Percentiles rank a stretch among this genome's conserved stretches.
Conservation (phyloP, 2,888 invertebrate species). For the Leucania comma region DNA sequence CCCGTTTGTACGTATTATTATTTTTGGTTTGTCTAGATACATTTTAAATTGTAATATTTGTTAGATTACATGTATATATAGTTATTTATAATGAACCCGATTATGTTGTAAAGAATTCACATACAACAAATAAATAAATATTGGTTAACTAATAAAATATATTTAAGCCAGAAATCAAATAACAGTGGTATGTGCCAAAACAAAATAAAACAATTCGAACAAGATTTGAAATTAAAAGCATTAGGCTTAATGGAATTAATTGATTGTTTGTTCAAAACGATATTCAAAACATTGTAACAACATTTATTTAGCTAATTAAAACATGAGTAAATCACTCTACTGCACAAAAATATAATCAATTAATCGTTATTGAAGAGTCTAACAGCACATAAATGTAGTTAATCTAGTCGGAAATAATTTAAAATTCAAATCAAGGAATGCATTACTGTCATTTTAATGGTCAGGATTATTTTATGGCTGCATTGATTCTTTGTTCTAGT, state of each 20-base stretch:
- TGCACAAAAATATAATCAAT: slow-evolving; percentile 28
- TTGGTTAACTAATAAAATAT: too few relatives aligned
- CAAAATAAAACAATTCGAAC: background rate
- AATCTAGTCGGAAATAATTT: slow-evolving; percentile 40
- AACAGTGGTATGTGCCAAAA: background rate
- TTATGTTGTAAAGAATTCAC: too few relatives aligned
- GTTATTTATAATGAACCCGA: too few relatives aligned
- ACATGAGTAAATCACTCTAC: slow-evolving; percentile 16
- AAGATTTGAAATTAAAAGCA: background rate
- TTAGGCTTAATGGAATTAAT: background rate
- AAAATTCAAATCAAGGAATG: slow-evolving; percentile 35
- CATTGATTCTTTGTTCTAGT: slow-evolving; percentile 14
- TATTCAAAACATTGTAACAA: slow-evolving; percentile 7
- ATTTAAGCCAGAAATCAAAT: background rate
- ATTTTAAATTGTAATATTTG: too few relatives aligned
- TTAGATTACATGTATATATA: too few relatives aligned
- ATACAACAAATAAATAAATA: too few relatives aligned
- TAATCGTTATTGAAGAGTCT: slow-evolving; percentile 39
- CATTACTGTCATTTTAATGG: slow-evolving; percentile 22
- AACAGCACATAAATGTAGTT: slow-evolving; percentile 32
- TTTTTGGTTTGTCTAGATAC: too few relatives aligned
- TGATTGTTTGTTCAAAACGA: background rate
- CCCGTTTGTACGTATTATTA: too few relatives aligned
- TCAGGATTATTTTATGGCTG: slow-evolving; percentile 22
- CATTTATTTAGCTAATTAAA: slow-evolving; percentile 34